Evolutionary conservation across 2,113 vertebrate genomes (phyloP).

Genomic region (Cyanoramphus novaezelandiae): DNA sequence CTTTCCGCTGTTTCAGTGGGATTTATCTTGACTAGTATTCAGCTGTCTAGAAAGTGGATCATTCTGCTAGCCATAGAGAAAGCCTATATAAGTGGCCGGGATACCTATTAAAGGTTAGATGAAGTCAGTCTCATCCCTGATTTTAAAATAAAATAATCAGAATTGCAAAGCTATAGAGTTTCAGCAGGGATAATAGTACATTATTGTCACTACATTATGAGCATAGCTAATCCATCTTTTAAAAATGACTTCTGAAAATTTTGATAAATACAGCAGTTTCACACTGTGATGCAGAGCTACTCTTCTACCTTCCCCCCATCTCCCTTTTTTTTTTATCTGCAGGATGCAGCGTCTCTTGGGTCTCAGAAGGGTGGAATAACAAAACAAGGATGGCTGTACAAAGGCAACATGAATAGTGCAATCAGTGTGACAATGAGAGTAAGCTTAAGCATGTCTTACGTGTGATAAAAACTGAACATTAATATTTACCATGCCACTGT

Average conservation of each 20-base stretch:
- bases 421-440: slow-evolving; percentile 99
- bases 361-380: slow-evolving; percentile 97
- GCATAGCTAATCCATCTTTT: neutral
- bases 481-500: neutral
- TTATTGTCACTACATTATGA: neutral
- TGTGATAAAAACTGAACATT: neutral
- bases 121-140: neutral
- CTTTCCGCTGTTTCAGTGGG: neutral
- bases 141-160: neutral
- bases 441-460: slow-evolving; percentile 26
- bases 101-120: neutral
- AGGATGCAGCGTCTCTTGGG: slow-evolving; percentile 95
- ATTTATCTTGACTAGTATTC: neutral
- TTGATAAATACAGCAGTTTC: neutral
- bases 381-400: slow-evolving; percentile 96
- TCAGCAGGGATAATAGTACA: neutral
- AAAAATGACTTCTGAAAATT: neutral
- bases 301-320: neutral
- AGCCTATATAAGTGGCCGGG: neutral
- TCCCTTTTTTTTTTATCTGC: neutral
- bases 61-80: neutral
- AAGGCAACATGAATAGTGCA: slow-evolving; percentile 98
- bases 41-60: neutral
- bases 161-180: neutral
- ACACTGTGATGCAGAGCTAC: neutral